phyloP scores from a whole-genome alignment of 2,113 vertebrate genomes.

The Bettongia penicillata region DNA sequence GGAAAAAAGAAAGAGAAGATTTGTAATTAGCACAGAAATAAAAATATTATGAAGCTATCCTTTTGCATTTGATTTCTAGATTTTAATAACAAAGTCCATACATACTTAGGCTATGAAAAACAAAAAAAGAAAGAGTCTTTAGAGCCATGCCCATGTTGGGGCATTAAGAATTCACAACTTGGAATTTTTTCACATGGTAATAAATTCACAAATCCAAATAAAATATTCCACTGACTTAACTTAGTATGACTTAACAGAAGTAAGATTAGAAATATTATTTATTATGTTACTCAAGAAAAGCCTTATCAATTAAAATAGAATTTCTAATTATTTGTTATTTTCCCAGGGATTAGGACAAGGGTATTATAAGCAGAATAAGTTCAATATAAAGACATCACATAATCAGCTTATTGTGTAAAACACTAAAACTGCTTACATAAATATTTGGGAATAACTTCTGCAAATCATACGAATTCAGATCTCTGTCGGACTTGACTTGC shows the following conservation, averaged over 20 bases:
- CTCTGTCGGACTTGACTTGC: background rate
- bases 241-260: background rate
- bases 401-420: background rate
- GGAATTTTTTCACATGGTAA: conserved; percentile 28
- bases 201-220: conserved; percentile 48
- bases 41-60: conserved; percentile 30
- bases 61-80: conserved; percentile 33
- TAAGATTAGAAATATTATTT: conserved; percentile 10
- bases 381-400: background rate
- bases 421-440: background rate
- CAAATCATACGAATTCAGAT: background rate
- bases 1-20: conserved; percentile 40
- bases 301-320: conserved; percentile 4
- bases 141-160: background rate
- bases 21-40: conserved; percentile 47
- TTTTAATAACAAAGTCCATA: conserved; percentile 53
- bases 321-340: conserved; percentile 38
- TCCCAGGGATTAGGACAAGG: conserved; percentile 48
- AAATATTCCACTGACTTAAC: conserved; percentile 42
- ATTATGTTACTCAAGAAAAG: conserved; percentile 26
- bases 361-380: conserved; percentile 16
- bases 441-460: background rate
- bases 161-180: conserved; percentile 38
- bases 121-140: conserved; percentile 42
- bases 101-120: conserved; percentile 40